Evolutionary conservation across 2,888 invertebrate species (phyloP).

Genomic region (Limenitis camilla): DNA sequence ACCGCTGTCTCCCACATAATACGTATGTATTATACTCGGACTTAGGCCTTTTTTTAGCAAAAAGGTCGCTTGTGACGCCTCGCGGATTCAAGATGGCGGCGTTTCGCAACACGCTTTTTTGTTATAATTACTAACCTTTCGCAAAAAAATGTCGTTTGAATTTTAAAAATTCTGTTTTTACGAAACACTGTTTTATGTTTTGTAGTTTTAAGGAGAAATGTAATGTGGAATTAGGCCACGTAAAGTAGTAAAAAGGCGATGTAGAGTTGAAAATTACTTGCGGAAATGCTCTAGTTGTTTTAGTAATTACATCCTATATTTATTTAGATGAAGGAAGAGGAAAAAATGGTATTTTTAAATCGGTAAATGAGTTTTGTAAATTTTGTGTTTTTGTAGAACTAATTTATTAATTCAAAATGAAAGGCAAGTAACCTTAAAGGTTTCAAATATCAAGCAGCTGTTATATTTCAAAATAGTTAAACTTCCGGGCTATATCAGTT

Average conservation of each 20-base stretch:
- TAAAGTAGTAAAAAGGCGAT: neutral
- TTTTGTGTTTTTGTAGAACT: no score
- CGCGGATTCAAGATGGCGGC: constrained; percentile 66
- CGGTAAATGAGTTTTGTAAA: no score
- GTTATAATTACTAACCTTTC: constrained; percentile 27
- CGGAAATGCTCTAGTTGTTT: no score
- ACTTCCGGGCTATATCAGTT: constrained; percentile 5
- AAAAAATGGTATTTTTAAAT: no score
- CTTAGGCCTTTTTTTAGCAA: constrained; percentile 62
- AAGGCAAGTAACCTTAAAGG: no score
- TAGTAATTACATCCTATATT: no score
- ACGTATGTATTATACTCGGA: constrained; percentile 61
- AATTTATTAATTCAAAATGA: no score
- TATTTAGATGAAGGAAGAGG: no score
- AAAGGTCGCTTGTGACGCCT: constrained; percentile 63
- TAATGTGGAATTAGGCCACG: constrained; percentile 13
- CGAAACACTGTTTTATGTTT: constrained; percentile 20
- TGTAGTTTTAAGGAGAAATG: constrained; percentile 15
- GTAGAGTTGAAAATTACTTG: neutral
- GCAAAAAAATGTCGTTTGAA: constrained; percentile 25
- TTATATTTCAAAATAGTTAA: neutral
- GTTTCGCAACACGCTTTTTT: constrained; percentile 31
- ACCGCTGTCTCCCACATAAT: constrained; percentile 58
- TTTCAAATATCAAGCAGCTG: neutral
- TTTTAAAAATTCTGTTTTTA: constrained; percentile 24